Conservation (phyloP, 2,113 vertebrate genomes). For the Salminus brasiliensis region DNA sequence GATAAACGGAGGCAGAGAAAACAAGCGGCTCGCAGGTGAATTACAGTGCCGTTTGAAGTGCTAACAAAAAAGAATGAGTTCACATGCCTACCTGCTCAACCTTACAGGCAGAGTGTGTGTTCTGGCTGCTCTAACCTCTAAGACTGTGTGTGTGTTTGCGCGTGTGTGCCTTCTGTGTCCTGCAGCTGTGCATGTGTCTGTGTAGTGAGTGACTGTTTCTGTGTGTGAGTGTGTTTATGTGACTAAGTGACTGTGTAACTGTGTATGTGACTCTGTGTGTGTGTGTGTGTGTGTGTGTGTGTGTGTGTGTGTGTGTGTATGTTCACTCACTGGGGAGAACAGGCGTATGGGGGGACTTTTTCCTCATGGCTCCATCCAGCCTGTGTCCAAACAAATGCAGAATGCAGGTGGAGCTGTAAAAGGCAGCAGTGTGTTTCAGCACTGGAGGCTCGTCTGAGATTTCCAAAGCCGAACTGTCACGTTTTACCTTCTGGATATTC, state of each 20-base stretch:
- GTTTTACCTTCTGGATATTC: not conserved
- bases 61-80: constrained; percentile 70
- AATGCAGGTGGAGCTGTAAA: not conserved
- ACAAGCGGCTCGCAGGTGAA: constrained; percentile 66
- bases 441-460: not conserved
- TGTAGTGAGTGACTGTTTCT: no score
- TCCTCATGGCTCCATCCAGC: not conserved
- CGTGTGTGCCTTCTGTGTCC: not conserved
- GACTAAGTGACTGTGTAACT: no score
- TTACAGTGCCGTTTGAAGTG: constrained; percentile 62
- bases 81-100: constrained; percentile 55
- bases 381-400: not conserved
- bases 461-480: not conserved
- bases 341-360: not conserved
- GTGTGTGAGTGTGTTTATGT: not conserved
- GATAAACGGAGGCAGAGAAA: constrained; percentile 67
- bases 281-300: not conserved
- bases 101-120: constrained; percentile 39
- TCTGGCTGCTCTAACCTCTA: not conserved
- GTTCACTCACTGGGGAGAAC: not conserved
- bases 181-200: not conserved
- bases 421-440: not conserved
- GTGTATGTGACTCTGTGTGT: not conserved
- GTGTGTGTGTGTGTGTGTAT: not conserved
- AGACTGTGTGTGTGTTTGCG: not conserved